phyloP scores from a whole-genome alignment of 2,888 invertebrate genomes.

The Acanthopleura granulata region DNA sequence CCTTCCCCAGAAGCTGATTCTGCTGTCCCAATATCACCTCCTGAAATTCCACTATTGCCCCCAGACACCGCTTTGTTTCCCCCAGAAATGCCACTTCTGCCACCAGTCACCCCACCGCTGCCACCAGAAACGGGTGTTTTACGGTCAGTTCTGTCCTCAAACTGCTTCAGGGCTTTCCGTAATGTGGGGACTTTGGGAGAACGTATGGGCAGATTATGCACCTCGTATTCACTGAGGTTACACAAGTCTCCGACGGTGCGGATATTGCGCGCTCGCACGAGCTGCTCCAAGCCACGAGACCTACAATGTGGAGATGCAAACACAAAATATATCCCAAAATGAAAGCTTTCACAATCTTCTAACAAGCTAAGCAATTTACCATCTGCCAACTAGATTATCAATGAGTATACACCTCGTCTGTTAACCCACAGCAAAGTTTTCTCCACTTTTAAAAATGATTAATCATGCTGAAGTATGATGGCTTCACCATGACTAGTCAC shows the following conservation, averaged over 20 bases:
- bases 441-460: too few relatives aligned
- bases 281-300: constrained; percentile 59
- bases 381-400: too few relatives aligned
- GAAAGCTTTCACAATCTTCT: background rate
- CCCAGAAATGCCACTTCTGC: too few relatives aligned
- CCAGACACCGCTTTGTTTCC: too few relatives aligned
- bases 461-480: too few relatives aligned
- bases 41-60: too few relatives aligned
- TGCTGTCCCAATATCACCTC: too few relatives aligned
- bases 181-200: constrained; percentile 60
- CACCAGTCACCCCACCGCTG: background rate
- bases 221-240: constrained; percentile 55
- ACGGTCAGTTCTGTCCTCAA: constrained; percentile 29
- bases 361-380: background rate
- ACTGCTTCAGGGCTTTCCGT: constrained; percentile 44
- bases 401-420: too few relatives aligned
- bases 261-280: constrained; percentile 59
- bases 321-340: background rate
- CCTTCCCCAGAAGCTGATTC: too few relatives aligned
- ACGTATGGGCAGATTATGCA: constrained; percentile 60
- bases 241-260: constrained; percentile 61
- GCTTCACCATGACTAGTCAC: too few relatives aligned
- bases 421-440: too few relatives aligned
- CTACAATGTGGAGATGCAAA: constrained; percentile 31
- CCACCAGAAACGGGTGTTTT: constrained; percentile 22